phyloP scores from a whole-genome alignment of 2,113 vertebrate genomes.

The Panthera leo region DNA sequence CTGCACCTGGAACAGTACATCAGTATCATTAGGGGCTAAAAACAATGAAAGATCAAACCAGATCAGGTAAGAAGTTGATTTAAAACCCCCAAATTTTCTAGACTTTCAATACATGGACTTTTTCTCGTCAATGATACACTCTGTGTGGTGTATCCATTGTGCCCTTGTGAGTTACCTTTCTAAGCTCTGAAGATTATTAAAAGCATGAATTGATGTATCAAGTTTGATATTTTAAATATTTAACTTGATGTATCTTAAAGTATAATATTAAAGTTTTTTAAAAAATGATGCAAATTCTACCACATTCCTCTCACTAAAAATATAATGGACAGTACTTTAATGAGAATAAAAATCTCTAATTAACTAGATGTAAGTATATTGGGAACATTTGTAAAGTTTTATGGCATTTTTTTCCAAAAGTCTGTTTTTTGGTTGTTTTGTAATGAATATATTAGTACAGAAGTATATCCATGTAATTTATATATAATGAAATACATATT shows the following conservation, averaged over 20 bases:
- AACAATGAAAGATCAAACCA: not conserved
- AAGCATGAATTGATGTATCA: not conserved
- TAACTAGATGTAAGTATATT: slow-evolving; percentile 6
- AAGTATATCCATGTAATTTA: not conserved
- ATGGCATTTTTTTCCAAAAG: not conserved
- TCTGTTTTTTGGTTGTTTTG: not conserved
- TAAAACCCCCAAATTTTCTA: not conserved
- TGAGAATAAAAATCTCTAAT: not conserved
- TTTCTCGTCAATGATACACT: not conserved
- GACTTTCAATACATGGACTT: not conserved
- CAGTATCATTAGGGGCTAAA: not conserved
- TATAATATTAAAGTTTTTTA: not conserved
- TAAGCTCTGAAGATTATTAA: not conserved
- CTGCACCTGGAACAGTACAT: not conserved
- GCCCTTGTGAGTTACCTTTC: not conserved
- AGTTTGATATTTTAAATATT: not conserved
- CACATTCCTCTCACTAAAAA: not conserved
- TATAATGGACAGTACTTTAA: not conserved
- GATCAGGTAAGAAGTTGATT: not conserved
- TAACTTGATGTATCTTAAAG: not conserved
- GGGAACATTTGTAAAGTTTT: not conserved
- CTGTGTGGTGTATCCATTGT: not conserved
- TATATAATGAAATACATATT: not conserved
- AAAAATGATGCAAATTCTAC: not conserved
- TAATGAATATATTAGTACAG: not conserved